phyloP scores from a whole-genome alignment of 2,797 vertebrate species.

The Smutsia gigantea region DNA sequence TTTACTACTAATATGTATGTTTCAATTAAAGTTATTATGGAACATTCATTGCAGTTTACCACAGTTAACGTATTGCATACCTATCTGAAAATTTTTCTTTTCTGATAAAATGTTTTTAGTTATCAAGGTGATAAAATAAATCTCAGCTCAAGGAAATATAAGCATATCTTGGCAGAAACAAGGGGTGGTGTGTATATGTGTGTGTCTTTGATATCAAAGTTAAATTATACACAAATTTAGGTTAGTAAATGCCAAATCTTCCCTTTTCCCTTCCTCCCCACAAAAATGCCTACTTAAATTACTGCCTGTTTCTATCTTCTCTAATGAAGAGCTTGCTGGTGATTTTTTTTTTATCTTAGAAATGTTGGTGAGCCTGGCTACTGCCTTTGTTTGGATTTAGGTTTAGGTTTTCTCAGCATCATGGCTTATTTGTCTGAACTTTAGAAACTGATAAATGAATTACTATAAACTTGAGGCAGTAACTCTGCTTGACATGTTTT shows the following conservation, averaged over 20 bases:
- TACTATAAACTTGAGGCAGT: neutral
- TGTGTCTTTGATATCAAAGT: conserved; percentile 18
- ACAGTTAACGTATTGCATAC: conserved; percentile 45
- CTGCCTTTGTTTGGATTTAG: conserved; percentile 32
- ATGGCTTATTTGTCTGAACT: neutral
- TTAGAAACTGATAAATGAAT: conserved; percentile 6
- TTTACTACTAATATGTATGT: conserved; percentile 77
- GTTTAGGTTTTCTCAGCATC: neutral
- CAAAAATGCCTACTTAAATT: neutral
- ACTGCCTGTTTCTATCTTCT: neutral
- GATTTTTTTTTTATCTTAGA: neutral
- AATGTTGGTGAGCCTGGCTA: neutral
- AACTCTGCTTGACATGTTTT: conserved; percentile 32
- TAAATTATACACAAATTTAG: conserved; percentile 37
- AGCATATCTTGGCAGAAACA: conserved; percentile 20
- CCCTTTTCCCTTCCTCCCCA: neutral
- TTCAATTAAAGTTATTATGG: conserved; percentile 83
- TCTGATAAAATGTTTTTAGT: neutral
- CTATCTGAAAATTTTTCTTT: conserved; percentile 59
- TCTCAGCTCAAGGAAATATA: conserved; percentile 40
- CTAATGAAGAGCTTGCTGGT: neutral
- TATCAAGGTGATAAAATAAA: conserved; percentile 52
- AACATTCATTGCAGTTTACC: conserved; percentile 74
- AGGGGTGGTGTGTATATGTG: neutral
- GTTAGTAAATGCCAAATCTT: neutral